Evolutionary conservation across 2,113 vertebrate genomes (phyloP).

Genomic region (Boleophthalmus pectinirostris): DNA sequence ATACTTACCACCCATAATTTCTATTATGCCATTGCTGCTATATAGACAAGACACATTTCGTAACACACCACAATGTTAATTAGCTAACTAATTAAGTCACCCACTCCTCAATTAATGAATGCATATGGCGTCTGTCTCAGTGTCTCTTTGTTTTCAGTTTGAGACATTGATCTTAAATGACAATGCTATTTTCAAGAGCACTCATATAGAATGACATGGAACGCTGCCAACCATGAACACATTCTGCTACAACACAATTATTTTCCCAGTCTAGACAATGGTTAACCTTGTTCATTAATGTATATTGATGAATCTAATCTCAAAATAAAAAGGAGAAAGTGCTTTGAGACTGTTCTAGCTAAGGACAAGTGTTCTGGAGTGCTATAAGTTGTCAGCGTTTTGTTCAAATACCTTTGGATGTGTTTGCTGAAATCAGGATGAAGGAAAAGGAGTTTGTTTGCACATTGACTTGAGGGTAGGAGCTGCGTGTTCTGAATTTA

Average conservation of each 20-base stretch:
- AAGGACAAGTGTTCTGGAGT: constrained; percentile 12
- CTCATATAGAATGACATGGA: constrained; percentile 18
- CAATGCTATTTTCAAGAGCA: constrained; percentile 17
- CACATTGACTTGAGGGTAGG: constrained; percentile 56
- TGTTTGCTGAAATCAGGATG: constrained; percentile 42
- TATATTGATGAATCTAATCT: constrained; percentile 41
- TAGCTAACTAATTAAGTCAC: constrained; percentile 14
- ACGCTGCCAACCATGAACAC: neutral
- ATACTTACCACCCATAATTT: neutral
- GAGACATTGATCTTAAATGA: constrained; percentile 10
- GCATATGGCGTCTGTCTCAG: constrained; percentile 8
- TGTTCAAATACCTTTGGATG: constrained; percentile 48
- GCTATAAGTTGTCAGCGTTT: constrained; percentile 14
- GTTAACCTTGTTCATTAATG: constrained; percentile 43
- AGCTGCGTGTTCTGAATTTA: constrained; percentile 72
- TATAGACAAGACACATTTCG: neutral
- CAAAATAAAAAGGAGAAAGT: constrained; percentile 30
- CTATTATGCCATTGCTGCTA: neutral
- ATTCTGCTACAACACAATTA: constrained; percentile 1
- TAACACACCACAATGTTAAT: constrained; percentile 2
- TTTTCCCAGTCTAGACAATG: constrained; percentile 30
- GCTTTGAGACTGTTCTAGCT: constrained; percentile 11
- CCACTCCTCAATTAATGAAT: constrained; percentile 13
- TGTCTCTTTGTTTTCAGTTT: constrained; percentile 9
- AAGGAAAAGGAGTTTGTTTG: constrained; percentile 50